These are phyloP conservation scores for Suricata suricatta DNA, from an alignment of 2,113 vertebrate genomes.

Conservation along the genomic window DNA sequence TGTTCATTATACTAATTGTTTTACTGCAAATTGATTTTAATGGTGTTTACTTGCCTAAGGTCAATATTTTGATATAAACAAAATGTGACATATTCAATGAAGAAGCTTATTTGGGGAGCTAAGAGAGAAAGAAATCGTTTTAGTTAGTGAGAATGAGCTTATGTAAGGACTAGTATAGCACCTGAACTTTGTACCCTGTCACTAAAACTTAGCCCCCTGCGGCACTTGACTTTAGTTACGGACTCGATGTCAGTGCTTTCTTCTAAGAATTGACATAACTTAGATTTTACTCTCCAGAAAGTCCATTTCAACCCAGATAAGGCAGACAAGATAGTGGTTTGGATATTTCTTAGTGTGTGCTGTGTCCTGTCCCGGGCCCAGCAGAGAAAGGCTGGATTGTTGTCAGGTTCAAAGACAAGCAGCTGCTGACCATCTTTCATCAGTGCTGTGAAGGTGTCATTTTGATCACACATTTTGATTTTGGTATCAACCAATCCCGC, in stretches of 20 bases:
- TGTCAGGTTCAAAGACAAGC: background rate
- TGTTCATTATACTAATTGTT: background rate
- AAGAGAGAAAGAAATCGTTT: background rate
- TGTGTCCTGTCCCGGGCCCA: background rate
- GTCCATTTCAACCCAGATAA: background rate
- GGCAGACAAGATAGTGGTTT: background rate
- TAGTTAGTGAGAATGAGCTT: background rate
- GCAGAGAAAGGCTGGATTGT: background rate
- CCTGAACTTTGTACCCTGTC: background rate
- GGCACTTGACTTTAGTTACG: background rate
- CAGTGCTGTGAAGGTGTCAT: background rate
- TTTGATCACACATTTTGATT: background rate
- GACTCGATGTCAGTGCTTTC: background rate
- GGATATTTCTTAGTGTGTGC: background rate
- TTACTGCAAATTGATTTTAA: background rate
- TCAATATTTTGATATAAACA: background rate
- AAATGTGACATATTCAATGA: background rate
- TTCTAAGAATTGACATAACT: background rate
- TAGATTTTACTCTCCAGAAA: background rate
- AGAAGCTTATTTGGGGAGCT: background rate
- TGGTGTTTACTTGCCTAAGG: background rate
- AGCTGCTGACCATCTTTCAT: background rate
- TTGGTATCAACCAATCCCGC: background rate
- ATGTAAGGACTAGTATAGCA: background rate
- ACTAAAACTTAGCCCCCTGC: background rate